Base-by-base conservation (phyloP, 1,140 invertebrate species). In the Armadillidium nasatum region DNA sequence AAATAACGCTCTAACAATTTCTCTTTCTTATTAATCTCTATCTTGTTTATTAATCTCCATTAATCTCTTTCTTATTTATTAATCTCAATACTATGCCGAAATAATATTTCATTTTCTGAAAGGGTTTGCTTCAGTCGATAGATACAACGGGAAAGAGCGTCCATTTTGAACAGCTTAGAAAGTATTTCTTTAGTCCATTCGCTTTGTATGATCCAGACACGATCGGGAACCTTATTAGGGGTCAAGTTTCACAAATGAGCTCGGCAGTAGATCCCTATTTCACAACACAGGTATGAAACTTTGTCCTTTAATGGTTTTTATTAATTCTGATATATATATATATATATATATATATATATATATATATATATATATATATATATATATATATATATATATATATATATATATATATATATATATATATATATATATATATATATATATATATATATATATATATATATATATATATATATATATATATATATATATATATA, bases 121-220 rank as follows among this genome's bases (percentile, higher is more conserved):
- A n/a, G n/a, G n/a, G n/a, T n/a, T n/a, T n/a, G n/a, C n/a, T 94
- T 81, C 91, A 89, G 83, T 84, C 89, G 68, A 87, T 89, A 0
- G 86, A 88, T 72, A 84, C 87, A 0, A 84, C 87, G 33, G 87
- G 87, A 0, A 88, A 87, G 23, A 89, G 88, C 33, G 85, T 88
- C 0, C 89, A 90, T 76, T 91, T 90, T 81, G 84, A 91, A 7
- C 90, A 92, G 81, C 87, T 94, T 44, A 91, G 92, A 80, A 89
- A 89, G n/a, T 91, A 94, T 88, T 86, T 93, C 21, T 93, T 94
- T 84, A 92, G 94, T 85, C 93, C 93, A 0, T 94, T 91, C 83
- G 86, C 87, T 43, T 85, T 94, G n/a, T 94, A 93, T 83, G 72
- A 81, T 7, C 79, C 84, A 6, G 86, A 87, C 3, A 88, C 88